These are phyloP conservation scores for Hipposideros armiger DNA, from an alignment of 2,113 vertebrate genomes.

Conservation along the genomic window DNA sequence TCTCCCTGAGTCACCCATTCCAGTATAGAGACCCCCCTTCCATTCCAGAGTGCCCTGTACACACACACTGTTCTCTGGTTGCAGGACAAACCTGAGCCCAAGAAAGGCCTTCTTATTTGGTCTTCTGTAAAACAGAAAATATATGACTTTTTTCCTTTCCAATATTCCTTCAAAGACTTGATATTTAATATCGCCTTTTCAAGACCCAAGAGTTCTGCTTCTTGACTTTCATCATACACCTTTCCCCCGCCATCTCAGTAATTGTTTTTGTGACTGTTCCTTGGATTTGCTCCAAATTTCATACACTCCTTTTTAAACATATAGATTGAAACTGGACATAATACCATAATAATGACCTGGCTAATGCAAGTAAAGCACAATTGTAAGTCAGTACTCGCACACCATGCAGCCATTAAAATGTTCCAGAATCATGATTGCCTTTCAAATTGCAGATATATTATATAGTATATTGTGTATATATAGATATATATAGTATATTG, in stretches of 20 bases:
- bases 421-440: conserved; percentile 38
- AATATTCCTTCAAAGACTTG: conserved; percentile 9
- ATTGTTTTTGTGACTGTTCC: conserved; percentile 41
- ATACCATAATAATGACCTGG: conserved; percentile 17
- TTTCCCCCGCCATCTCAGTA: background rate
- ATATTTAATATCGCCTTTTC: conserved; percentile 56
- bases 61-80: background rate
- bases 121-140: conserved; percentile 25
- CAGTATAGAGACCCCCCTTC: background rate
- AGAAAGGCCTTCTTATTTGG: background rate
- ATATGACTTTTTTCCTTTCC: background rate
- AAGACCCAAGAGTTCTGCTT: background rate
- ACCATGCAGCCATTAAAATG: conserved; percentile 9
- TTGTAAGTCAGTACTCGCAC: background rate
- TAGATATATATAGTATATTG: background rate
- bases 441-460: background rate
- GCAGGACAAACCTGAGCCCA: background rate
- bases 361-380: background rate
- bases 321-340: conserved; percentile 20
- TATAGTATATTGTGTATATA: no score
- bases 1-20: background rate
- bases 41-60: background rate
- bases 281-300: conserved; percentile 60
- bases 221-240: conserved; percentile 38
- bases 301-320: conserved; percentile 39